Conservation (phyloP, 2,797 vertebrate genomes). For the Labroides dimidiatus region DNA sequence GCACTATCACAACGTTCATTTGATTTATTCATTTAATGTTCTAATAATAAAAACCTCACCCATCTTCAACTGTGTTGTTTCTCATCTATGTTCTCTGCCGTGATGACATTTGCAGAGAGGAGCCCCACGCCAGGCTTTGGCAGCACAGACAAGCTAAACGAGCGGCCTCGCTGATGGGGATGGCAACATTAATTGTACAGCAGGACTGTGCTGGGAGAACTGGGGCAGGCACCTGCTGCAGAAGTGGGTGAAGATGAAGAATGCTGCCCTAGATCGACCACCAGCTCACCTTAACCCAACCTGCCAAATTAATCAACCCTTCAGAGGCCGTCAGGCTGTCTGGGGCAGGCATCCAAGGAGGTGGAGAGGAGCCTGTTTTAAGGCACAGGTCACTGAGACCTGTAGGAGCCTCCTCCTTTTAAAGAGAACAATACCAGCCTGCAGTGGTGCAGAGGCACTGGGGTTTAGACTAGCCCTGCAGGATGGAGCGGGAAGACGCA, state of each 20-base stretch:
- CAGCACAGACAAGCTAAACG: constrained; percentile 45
- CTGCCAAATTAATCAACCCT: constrained; percentile 81
- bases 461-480: constrained; percentile 60
- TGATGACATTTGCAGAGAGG: constrained; percentile 41
- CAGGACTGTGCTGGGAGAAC: constrained; percentile 76
- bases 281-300: constrained; percentile 78
- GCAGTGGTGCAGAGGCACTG: constrained; percentile 29
- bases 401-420: constrained; percentile 53
- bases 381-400: constrained; percentile 74
- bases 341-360: constrained; percentile 71
- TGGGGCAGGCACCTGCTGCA: constrained; percentile 86
- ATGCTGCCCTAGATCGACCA: constrained; percentile 85
- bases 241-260: constrained; percentile 86
- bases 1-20: neutral
- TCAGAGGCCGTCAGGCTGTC: constrained; percentile 75
- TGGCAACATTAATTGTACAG: constrained; percentile 79
- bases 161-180: constrained; percentile 54
- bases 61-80: neutral
- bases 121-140: constrained; percentile 34
- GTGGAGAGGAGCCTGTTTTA: constrained; percentile 46
- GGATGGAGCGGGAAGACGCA: constrained; percentile 59
- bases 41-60: neutral
- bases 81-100: constrained; percentile 21
- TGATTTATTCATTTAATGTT: neutral
- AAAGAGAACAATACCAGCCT: constrained; percentile 34